Conservation (phyloP, 2,888 invertebrate genomes). For the Caenorhabditis sp. region DNA sequence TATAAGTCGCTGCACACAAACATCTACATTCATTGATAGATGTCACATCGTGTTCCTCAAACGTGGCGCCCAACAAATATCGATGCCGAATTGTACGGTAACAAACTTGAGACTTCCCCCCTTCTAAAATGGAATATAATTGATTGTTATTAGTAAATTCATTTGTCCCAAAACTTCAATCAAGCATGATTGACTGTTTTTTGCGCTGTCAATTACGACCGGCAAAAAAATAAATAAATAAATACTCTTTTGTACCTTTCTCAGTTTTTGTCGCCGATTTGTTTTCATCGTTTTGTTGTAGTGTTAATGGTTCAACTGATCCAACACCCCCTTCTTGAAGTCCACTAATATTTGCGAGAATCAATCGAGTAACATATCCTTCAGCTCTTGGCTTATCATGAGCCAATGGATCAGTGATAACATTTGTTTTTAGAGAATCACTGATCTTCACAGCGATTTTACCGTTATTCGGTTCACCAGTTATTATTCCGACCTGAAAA, state of each 20-base stretch:
- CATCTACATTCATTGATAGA: constrained; percentile 62
- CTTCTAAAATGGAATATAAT: neutral
- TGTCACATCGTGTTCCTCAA: constrained; percentile 45
- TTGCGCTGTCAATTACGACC: neutral
- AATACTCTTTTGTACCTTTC: constrained; percentile 12
- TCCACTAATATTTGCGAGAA: constrained; percentile 40
- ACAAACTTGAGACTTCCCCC: constrained; percentile 50
- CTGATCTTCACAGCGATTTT: neutral
- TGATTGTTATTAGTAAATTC: constrained; percentile 2
- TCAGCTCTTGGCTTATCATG: constrained; percentile 31
- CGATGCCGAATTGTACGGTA: constrained; percentile 60
- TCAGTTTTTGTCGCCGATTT: constrained; percentile 18
- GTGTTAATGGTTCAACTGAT: constrained; percentile 36
- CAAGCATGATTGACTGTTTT: constrained; percentile 13
- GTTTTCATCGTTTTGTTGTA: constrained; percentile 36
- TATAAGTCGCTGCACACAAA: constrained; percentile 51
- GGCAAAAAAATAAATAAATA: constrained; percentile 3
- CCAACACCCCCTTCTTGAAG: constrained; percentile 24
- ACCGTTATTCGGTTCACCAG: constrained; percentile 50
- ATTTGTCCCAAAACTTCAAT: constrained; percentile 21
- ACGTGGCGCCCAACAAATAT: constrained; percentile 57
- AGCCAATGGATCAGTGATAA: constrained; percentile 29
- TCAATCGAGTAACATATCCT: constrained; percentile 40
- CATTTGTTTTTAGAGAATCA: neutral
- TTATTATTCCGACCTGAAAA: constrained; percentile 35